Conservation (phyloP, 2,888 invertebrate genomes). For the Chironomus tentans region DNA sequence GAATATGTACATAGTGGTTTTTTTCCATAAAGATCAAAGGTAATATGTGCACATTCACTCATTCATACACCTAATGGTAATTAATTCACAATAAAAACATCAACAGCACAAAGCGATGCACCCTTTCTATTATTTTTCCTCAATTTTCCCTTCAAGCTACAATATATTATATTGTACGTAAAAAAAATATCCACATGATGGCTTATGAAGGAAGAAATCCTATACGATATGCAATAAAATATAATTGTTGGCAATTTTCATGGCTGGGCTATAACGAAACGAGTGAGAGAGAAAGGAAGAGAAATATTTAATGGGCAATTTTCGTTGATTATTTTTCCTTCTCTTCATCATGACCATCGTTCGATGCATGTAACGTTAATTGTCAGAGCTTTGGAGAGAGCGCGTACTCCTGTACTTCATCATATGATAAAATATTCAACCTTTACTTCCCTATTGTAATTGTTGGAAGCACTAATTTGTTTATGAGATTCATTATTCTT, state of each 20-base stretch:
- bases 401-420: neutral
- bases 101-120: slow-evolving; percentile 14
- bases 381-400: neutral
- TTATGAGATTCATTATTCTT: neutral
- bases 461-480: neutral
- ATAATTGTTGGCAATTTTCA: slow-evolving; percentile 26
- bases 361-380: neutral
- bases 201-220: neutral
- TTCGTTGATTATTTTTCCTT: slow-evolving; percentile 13
- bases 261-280: neutral
- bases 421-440: neutral
- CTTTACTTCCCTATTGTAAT: neutral
- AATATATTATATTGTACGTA: no score
- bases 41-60: neutral
- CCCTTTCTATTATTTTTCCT: neutral
- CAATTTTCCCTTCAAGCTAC: neutral
- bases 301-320: slow-evolving; percentile 20
- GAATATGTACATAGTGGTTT: no score
- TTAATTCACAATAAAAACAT: slow-evolving; percentile 27
- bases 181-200: neutral
- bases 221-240: slow-evolving; percentile 22
- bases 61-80: slow-evolving; percentile 15
- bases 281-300: neutral
- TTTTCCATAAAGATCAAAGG: neutral
- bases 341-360: neutral